Conservation (phyloP, 2,888 invertebrate genomes). For the Chymomyza caudatula region DNA sequence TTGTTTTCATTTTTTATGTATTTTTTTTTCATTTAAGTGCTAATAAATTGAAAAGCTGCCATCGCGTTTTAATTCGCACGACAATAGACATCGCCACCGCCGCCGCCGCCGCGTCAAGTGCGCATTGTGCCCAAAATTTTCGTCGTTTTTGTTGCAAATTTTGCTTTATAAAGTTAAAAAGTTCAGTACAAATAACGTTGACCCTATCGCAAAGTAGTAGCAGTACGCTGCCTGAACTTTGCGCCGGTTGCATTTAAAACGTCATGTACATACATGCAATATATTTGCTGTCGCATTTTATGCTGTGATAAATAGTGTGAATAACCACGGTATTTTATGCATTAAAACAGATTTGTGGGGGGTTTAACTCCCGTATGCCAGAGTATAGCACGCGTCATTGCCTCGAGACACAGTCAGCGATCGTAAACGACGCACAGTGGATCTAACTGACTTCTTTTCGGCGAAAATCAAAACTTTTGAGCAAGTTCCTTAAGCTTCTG, state of each 20-base stretch:
- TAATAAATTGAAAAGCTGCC: slow-evolving; percentile 62
- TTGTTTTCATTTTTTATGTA: slow-evolving; percentile 5
- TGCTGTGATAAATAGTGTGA: background rate
- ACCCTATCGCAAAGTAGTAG: background rate
- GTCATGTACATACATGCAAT: slow-evolving; percentile 17
- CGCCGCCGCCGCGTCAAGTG: slow-evolving; percentile 35
- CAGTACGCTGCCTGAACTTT: background rate
- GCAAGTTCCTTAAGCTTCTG: no score
- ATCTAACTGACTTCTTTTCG: no score
- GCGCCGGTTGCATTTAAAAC: background rate
- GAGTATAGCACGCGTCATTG: background rate
- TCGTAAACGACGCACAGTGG: no score
- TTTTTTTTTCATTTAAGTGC: slow-evolving; percentile 54
- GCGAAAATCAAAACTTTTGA: no score
- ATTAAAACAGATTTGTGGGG: background rate
- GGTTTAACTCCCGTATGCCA: background rate
- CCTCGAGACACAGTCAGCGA: no score
- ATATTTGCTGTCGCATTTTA: background rate
- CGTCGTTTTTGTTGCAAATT: slow-evolving; percentile 5
- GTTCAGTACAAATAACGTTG: background rate
- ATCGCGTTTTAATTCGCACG: slow-evolving; percentile 52
- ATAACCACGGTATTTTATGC: background rate
- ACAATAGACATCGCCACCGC: slow-evolving; percentile 31
- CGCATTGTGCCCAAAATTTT: slow-evolving; percentile 7
- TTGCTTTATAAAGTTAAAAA: background rate